Conservation (phyloP, 2,113 vertebrate genomes). For the Paradisaea rubra region DNA sequence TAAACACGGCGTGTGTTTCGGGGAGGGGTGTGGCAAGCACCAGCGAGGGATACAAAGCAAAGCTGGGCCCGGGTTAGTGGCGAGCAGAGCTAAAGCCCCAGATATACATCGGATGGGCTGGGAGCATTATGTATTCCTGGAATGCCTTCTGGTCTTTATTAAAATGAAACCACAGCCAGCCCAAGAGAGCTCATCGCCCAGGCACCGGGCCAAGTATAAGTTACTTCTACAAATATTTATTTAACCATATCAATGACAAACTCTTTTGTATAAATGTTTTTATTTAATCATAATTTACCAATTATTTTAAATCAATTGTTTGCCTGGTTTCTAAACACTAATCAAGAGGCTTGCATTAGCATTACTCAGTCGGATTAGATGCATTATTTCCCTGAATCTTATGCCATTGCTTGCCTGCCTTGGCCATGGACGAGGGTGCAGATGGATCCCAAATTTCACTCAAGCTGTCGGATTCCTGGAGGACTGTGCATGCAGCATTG, state of each 20-base stretch:
- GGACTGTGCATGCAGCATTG: neutral
- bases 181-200: slow-evolving; percentile 62
- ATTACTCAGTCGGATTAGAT: slow-evolving; percentile 65
- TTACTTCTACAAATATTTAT: slow-evolving; percentile 72
- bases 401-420: slow-evolving; percentile 47
- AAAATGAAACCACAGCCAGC: slow-evolving; percentile 67
- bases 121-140: slow-evolving; percentile 55
- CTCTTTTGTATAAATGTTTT: slow-evolving; percentile 71
- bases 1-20: neutral
- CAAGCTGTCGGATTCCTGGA: neutral
- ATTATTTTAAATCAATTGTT: slow-evolving; percentile 75
- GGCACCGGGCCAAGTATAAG: slow-evolving; percentile 62
- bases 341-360: slow-evolving; percentile 70
- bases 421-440: slow-evolving; percentile 4
- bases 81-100: slow-evolving; percentile 20
- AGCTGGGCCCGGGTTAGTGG: neutral
- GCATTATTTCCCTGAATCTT: slow-evolving; percentile 34
- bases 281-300: slow-evolving; percentile 74
- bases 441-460: slow-evolving; percentile 30
- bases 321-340: slow-evolving; percentile 70
- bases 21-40: neutral
- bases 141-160: slow-evolving; percentile 69
- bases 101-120: slow-evolving; percentile 28
- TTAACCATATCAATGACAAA: slow-evolving; percentile 74
- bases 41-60: neutral